phyloP scores from a whole-genome alignment of 2,888 invertebrate genomes.

The Parthenolecanium corni region DNA sequence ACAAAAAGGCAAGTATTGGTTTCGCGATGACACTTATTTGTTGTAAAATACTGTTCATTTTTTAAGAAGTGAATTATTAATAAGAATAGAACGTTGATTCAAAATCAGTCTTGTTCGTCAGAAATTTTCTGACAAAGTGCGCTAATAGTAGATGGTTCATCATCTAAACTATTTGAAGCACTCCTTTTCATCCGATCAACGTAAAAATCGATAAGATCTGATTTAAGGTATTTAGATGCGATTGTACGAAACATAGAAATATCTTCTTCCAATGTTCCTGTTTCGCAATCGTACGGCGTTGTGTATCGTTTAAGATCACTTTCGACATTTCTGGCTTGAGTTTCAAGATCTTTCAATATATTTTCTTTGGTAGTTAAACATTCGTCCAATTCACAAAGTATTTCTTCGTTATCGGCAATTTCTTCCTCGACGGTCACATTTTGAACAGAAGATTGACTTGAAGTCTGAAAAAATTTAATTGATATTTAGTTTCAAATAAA shows the following conservation, averaged over 20 bases:
- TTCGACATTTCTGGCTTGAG: not conserved
- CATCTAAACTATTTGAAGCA: not conserved
- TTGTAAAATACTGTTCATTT: no score
- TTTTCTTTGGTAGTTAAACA: not conserved
- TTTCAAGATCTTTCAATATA: not conserved
- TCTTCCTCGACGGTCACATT: no score
- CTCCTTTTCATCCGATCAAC: constrained; percentile 12
- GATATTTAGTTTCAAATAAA: no score
- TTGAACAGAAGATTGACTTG: no score
- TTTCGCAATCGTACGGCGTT: constrained; percentile 1
- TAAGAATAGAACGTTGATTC: no score
- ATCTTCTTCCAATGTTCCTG: constrained; percentile 4
- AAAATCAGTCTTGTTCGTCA: not conserved
- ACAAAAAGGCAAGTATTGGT: no score
- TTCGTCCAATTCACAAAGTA: constrained; percentile 10
- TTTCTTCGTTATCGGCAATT: constrained; percentile 13
- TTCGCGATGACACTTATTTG: no score
- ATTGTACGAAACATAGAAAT: not conserved
- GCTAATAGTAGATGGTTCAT: constrained; percentile 8
- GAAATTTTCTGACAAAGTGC: constrained; percentile 9
- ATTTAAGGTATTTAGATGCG: constrained; percentile 3
- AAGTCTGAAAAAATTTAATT: no score
- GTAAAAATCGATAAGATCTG: constrained; percentile 8
- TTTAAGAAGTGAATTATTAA: no score
- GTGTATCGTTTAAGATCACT: constrained; percentile 3